Base-by-base conservation (phyloP, 2,797 vertebrate species). In the Xenops minutus region DNA sequence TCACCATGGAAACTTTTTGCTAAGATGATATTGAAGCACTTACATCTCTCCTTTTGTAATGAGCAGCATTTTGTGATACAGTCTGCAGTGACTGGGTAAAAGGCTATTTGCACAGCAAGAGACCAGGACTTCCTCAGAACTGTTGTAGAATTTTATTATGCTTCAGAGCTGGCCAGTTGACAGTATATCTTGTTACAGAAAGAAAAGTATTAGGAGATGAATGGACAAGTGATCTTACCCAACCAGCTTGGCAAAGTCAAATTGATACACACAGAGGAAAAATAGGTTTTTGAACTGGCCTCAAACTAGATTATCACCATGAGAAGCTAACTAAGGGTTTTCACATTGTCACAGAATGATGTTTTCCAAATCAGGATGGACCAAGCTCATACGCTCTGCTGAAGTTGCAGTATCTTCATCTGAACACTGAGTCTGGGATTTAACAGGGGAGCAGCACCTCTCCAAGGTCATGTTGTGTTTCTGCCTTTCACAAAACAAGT, bases 1-100 rank as follows among this genome's bases (percentile, higher is more conserved):
- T 95, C 81, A 87, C 84, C 86, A 93, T 46, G 59, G 81, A 91
- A 80, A 92, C 85, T 21, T 91, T 92, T 88, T 77, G 51, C 58
- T 69, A 64, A 83, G 54, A 44, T 52, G 36, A 29, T 54, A 68
- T 58, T 71, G 52, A 67, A 88, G 58, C 1, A 0, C 34, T 79
- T 69, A 29, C 4, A 16, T 63, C 44, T 71, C 54, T 79, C 43
- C 52, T 88, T 91, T 48, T 63, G 44, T 72, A 71, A 68, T 20
- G 43, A 37, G 39, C 36, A 80, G 54, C 26, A 77, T 58, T 90
- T 81, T 86, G 80, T 84, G 54, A 34, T 36, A 55, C 24, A 61
- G 54, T 46, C 49, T 62, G 46, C 29, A 86, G 43, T 52, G 44
- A 51, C 22, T 37, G 49, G 91, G 46, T 56, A 56, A 80, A 93